A percentile compares a stretch with the other conserved stretches of the same genome.
phyloP scores from a whole-genome alignment of 2,888 invertebrate species.

The Amphipyra berbera region DNA sequence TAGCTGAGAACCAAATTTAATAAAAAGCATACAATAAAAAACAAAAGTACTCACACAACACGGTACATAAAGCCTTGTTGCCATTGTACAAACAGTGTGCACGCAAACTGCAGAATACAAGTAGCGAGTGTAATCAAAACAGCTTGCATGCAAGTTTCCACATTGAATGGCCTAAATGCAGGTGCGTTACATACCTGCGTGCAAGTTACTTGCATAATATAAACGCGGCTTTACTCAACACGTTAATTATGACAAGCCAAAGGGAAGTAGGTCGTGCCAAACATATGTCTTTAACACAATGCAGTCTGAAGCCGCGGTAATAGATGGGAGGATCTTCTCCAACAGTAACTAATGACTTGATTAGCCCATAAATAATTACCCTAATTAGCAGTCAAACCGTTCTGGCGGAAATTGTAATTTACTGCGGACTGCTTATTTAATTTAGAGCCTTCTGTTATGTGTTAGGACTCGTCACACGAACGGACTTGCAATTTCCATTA shows the following conservation, averaged over 20 bases:
- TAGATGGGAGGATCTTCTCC: constrained; percentile 47
- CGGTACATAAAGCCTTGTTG: too few species aligned
- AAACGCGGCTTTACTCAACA: constrained; percentile 2
- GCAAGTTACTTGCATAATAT: neutral
- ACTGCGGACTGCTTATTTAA: constrained; percentile 36
- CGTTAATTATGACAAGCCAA: constrained; percentile 37
- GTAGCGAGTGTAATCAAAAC: too few species aligned
- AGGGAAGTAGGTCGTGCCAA: constrained; percentile 35
- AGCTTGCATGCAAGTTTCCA: too few species aligned
- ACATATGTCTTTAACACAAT: constrained; percentile 43
- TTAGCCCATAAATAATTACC: constrained; percentile 53
- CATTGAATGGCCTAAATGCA: neutral
- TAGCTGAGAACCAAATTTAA: too few species aligned
- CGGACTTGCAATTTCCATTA: too few species aligned
- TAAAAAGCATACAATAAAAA: too few species aligned
- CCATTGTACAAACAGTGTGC: too few species aligned
- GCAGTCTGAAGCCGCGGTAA: constrained; percentile 37
- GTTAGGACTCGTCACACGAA: neutral
- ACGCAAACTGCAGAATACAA: too few species aligned
- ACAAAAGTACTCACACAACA: too few species aligned
- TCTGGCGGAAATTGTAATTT: constrained; percentile 47
- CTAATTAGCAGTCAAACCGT: constrained; percentile 49
- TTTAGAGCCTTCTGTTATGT: constrained; percentile 11
- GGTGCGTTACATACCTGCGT: neutral
- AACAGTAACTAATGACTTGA: constrained; percentile 53